phyloP scores from a whole-genome alignment of 2,888 invertebrate genomes.

The Philereme transversata region DNA sequence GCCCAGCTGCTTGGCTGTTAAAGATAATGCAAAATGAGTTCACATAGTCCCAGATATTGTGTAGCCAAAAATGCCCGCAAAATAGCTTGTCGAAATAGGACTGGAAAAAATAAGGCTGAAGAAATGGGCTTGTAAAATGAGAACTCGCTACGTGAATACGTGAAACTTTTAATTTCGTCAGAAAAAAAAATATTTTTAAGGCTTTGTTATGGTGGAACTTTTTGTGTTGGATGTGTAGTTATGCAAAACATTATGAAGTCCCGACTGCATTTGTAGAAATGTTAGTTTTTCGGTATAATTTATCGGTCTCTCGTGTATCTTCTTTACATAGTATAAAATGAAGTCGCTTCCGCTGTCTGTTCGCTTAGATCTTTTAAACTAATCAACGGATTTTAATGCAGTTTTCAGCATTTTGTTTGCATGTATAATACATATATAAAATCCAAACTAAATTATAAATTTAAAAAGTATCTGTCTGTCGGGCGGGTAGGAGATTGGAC shows the following conservation, averaged over 20 bases:
- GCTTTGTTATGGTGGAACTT: not conserved
- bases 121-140: conserved; percentile 13
- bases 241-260: not conserved
- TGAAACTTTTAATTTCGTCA: conserved; percentile 9
- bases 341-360: too few species aligned
- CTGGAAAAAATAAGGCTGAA: conserved; percentile 7
- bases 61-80: conserved; percentile 5
- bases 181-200: conserved; percentile 5
- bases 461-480: too few species aligned
- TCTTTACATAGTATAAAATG: too few species aligned
- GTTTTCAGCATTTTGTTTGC: too few species aligned
- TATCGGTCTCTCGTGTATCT: too few species aligned
- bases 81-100: conserved; percentile 8
- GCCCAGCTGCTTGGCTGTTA: conserved; percentile 5
- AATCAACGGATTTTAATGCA: too few species aligned
- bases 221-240: not conserved
- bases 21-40: conserved; percentile 15
- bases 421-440: too few species aligned
- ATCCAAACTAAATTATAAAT: too few species aligned
- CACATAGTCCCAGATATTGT: conserved; percentile 4
- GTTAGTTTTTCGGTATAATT: too few species aligned
- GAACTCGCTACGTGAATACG: conserved; percentile 13
- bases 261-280: not conserved
- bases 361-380: too few species aligned
- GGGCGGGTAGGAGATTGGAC: too few species aligned